phyloP scores from a whole-genome alignment of 2,797 vertebrate genomes.

The Meriones psammophilus region DNA sequence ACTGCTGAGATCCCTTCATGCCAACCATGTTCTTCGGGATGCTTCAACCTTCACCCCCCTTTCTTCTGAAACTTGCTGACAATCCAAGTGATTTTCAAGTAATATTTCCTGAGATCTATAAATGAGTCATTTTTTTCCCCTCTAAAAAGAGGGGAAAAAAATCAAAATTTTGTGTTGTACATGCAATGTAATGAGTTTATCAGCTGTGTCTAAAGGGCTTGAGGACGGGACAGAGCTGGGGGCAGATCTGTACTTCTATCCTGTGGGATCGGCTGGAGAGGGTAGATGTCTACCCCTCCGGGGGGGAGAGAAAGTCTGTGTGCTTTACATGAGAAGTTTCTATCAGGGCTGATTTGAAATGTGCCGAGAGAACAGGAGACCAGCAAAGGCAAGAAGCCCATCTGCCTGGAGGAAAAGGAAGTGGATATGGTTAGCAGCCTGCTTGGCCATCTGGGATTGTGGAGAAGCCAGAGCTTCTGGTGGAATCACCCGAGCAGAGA shows the following conservation, averaged over 20 bases:
- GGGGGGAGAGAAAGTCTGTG: background rate
- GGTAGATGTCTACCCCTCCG: background rate
- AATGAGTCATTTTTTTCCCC: background rate
- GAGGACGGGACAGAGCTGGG: background rate
- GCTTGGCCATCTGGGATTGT: background rate
- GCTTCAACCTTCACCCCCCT: background rate
- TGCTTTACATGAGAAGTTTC: background rate
- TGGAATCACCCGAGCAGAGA: background rate
- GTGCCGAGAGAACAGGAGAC: background rate
- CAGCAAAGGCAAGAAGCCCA: background rate
- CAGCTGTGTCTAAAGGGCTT: background rate
- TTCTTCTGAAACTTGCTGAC: background rate
- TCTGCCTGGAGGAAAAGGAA: background rate
- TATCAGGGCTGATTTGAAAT: background rate
- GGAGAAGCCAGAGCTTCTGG: background rate
- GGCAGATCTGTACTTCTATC: background rate
- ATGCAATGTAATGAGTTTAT: background rate
- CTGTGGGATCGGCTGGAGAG: background rate
- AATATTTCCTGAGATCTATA: background rate
- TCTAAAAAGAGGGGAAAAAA: no score
- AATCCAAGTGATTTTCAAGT: slow-evolving; percentile 35
- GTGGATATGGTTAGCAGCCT: background rate
- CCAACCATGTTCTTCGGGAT: background rate
- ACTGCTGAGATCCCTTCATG: background rate
- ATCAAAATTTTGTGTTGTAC: background rate